These are phyloP conservation scores for Periophthalmodon schlosseri DNA, from an alignment of 2,113 vertebrate species.

Conservation along the genomic window DNA sequence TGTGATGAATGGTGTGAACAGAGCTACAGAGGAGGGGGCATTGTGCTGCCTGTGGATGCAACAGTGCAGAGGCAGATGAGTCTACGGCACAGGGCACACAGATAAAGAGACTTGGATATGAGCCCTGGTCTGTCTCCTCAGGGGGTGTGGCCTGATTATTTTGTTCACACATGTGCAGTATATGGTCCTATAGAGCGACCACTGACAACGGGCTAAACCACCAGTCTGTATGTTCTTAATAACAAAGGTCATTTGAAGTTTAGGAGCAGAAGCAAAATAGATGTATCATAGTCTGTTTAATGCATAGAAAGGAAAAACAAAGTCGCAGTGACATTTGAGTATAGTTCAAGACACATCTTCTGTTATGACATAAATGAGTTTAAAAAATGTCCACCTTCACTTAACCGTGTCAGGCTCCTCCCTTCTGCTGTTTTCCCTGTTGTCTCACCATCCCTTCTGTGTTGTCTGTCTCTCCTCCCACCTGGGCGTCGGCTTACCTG, in stretches of 20 bases:
- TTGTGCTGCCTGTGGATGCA: slow-evolving; percentile 45
- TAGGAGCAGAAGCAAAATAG: neutral
- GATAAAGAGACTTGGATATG: slow-evolving; percentile 71
- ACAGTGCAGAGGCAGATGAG: slow-evolving; percentile 44
- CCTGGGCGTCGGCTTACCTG: too few species aligned
- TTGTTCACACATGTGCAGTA: slow-evolving; percentile 21
- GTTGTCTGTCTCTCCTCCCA: too few species aligned
- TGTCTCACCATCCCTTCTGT: too few species aligned
- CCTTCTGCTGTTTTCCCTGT: too few species aligned
- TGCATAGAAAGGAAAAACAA: too few species aligned
- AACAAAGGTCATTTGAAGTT: slow-evolving; percentile 3
- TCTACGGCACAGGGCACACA: slow-evolving; percentile 43
- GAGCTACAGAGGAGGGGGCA: slow-evolving; percentile 51
- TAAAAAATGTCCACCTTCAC: too few species aligned
- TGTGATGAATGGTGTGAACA: slow-evolving; percentile 48
- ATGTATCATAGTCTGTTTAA: too few species aligned
- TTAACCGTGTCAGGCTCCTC: too few species aligned
- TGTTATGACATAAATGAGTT: too few species aligned
- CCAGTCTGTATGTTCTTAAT: neutral
- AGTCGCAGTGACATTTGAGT: too few species aligned
- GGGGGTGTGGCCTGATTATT: slow-evolving; percentile 64
- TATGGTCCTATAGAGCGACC: slow-evolving; percentile 18
- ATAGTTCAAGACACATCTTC: too few species aligned
- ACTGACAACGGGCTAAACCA: slow-evolving; percentile 24
- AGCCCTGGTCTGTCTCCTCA: slow-evolving; percentile 59